phyloP scores from a whole-genome alignment of 2,113 vertebrate species.

The Kryptolebias marmoratus region DNA sequence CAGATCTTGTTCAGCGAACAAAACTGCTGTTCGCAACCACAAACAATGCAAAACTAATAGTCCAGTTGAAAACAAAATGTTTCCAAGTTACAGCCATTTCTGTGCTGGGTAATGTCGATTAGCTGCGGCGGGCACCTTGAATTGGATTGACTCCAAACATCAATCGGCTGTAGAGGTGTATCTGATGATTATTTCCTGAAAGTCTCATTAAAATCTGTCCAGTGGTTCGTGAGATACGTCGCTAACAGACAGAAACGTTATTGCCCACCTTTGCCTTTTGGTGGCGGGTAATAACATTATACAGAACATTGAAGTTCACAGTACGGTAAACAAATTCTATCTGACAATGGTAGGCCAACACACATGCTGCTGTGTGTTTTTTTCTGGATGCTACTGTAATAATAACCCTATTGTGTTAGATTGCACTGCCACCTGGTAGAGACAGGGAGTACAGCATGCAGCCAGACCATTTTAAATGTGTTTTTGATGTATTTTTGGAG shows the following conservation, averaged over 20 bases:
- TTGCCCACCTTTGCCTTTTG: too few species aligned
- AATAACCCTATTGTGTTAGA: slow-evolving; percentile 9
- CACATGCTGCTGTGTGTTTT: slow-evolving; percentile 22
- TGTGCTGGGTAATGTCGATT: too few species aligned
- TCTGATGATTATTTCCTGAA: too few species aligned
- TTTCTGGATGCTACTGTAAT: slow-evolving; percentile 8
- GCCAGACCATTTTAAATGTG: neutral
- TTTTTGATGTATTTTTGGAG: too few species aligned
- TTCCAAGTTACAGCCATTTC: neutral
- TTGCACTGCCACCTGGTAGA: slow-evolving; percentile 60
- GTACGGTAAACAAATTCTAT: slow-evolving; percentile 31
- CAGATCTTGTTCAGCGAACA: neutral
- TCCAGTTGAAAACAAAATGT: neutral
- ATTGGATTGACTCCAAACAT: too few species aligned
- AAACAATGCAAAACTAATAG: slow-evolving; percentile 2
- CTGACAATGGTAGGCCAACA: slow-evolving; percentile 30
- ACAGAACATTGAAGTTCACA: neutral
- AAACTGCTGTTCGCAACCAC: neutral
- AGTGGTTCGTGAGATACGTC: too few species aligned
- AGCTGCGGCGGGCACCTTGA: too few species aligned
- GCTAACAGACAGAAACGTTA: neutral
- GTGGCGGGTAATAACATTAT: too few species aligned
- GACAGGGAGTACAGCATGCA: neutral
- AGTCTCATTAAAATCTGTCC: too few species aligned
- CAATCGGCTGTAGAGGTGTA: too few species aligned